phyloP scores from a whole-genome alignment of 2,797 vertebrate genomes.

The Enteromius viviparus region DNA sequence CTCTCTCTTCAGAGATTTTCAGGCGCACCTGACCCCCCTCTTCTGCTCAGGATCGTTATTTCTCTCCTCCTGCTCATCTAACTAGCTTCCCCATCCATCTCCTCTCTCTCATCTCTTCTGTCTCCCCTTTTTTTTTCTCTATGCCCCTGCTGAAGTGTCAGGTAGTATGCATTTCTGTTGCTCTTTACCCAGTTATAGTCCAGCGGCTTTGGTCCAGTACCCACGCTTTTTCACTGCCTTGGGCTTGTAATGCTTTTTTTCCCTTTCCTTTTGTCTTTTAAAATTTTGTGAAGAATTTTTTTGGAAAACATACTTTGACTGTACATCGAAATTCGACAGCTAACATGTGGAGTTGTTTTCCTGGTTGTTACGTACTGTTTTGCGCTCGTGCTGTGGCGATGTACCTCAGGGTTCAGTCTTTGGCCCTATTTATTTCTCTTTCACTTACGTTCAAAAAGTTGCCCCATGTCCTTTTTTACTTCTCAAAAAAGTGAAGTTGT shows the following conservation, averaged over 20 bases:
- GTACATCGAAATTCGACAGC: neutral
- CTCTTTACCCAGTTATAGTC: conserved; percentile 19
- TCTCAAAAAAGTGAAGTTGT: neutral
- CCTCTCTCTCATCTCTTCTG: conserved; percentile 62
- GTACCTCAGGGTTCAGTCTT: conserved; percentile 20
- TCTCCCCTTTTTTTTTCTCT: conserved; percentile 41
- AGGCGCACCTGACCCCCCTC: conserved; percentile 36
- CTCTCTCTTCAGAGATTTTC: conserved; percentile 28
- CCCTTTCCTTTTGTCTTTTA: conserved; percentile 29
- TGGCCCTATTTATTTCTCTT: conserved; percentile 11
- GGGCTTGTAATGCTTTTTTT: neutral
- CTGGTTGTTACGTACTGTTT: neutral
- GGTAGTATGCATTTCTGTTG: conserved; percentile 17
- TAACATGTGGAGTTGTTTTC: neutral
- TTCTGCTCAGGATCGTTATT: conserved; percentile 66
- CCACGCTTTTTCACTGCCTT: conserved; percentile 18
- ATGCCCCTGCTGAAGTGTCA: conserved; percentile 33
- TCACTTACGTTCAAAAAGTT: neutral
- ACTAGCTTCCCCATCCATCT: conserved; percentile 61
- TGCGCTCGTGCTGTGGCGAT: neutral
- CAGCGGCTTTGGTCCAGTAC: conserved; percentile 18
- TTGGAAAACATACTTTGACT: conserved; percentile 3
- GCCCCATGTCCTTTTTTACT: neutral
- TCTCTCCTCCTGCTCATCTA: conserved; percentile 64
- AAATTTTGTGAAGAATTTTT: neutral